phyloP scores from a whole-genome alignment of 2,113 vertebrate species.

The Miniopterus natalensis region DNA sequence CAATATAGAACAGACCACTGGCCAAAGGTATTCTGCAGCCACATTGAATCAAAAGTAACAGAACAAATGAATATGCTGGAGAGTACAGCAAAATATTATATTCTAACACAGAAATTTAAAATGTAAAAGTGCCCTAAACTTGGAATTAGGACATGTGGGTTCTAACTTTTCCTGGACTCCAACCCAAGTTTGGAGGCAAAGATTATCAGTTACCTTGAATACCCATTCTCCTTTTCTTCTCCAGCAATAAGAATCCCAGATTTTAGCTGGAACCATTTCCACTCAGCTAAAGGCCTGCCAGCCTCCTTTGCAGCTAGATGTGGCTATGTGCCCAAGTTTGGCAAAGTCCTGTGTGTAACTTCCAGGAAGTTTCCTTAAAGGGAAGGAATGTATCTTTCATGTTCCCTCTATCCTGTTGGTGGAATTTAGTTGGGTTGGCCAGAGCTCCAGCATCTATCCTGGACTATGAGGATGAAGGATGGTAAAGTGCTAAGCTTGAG shows the following conservation, averaged over 20 bases:
- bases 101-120: slow-evolving; percentile 23
- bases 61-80: slow-evolving; percentile 3
- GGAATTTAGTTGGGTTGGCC: neutral
- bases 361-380: slow-evolving; percentile 16
- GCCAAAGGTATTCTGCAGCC: neutral
- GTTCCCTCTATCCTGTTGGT: neutral
- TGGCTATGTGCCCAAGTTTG: neutral
- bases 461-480: neutral
- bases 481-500: neutral
- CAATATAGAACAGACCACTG: neutral
- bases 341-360: neutral
- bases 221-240: slow-evolving; percentile 1
- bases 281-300: neutral
- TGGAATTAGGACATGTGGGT: neutral
- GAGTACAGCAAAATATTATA: neutral
- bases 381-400: neutral
- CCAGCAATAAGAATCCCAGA: neutral
- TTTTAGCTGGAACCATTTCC: neutral
- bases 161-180: slow-evolving; percentile 10
- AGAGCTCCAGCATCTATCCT: neutral
- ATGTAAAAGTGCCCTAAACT: neutral
- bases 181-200: slow-evolving; percentile 24
- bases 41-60: neutral
- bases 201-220: neutral
- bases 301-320: neutral